These are phyloP conservation scores for Danionella dracula DNA, from an alignment of 2,797 vertebrate species.

Conservation along the genomic window DNA sequence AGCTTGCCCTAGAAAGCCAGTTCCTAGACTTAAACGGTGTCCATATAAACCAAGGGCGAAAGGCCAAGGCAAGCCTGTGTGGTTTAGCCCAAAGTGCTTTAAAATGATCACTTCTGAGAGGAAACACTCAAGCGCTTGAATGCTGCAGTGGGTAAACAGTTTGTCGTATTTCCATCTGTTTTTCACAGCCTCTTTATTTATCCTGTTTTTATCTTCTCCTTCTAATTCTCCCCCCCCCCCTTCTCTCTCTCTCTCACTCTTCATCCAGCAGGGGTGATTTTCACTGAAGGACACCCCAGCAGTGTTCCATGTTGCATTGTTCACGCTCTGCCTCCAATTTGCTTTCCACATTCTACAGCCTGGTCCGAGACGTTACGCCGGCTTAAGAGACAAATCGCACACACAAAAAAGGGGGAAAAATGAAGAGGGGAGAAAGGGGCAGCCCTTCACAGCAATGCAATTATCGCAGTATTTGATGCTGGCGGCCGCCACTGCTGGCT, in stretches of 20 bases:
- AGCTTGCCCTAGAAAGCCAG: slow-evolving; percentile 21
- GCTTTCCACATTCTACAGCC: slow-evolving; percentile 99
- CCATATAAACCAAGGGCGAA: slow-evolving; percentile 8
- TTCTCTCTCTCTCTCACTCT: slow-evolving; percentile 24
- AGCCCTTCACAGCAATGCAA: slow-evolving; percentile 98
- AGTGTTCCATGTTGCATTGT: slow-evolving; percentile 98
- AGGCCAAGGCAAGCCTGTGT: slow-evolving; percentile 12
- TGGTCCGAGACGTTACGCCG: slow-evolving; percentile 98
- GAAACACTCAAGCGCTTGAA: slow-evolving; percentile 26
- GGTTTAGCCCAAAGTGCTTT: slow-evolving; percentile 29
- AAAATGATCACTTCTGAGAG: slow-evolving; percentile 29
- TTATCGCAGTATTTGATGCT: slow-evolving; percentile 98
- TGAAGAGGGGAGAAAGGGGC: slow-evolving; percentile 70
- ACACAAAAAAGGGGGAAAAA: slow-evolving; percentile 73
- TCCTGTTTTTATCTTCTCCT: slow-evolving; percentile 11
- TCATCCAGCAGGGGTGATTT: slow-evolving; percentile 30
- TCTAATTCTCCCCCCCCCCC: slow-evolving; percentile 6
- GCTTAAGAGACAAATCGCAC: slow-evolving; percentile 99
- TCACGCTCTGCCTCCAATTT: slow-evolving; percentile 99
- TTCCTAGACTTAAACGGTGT: slow-evolving; percentile 13
- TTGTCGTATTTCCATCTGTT: slow-evolving; percentile 35
- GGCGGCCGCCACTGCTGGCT: slow-evolving; percentile 79
- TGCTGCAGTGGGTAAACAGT: slow-evolving; percentile 16
- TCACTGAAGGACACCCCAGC: slow-evolving; percentile 78
- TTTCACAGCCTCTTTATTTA: slow-evolving; percentile 28